phyloP scores from a whole-genome alignment of 2,797 vertebrate genomes.

The Coregonus ussuriensis region DNA sequence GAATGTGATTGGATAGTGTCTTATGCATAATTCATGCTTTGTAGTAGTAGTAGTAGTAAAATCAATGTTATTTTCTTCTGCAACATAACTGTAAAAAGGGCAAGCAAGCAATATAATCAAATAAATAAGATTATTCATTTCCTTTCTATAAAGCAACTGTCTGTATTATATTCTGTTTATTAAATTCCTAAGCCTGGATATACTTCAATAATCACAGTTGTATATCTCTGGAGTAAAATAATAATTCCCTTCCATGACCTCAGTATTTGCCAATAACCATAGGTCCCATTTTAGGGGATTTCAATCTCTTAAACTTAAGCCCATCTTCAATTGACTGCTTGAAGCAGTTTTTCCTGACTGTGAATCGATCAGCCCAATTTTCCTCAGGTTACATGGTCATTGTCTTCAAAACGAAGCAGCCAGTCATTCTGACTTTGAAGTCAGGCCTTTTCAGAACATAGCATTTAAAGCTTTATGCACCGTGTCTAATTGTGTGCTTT shows the following conservation, averaged over 20 bases:
- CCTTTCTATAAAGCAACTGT: neutral
- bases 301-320: neutral
- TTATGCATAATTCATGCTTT: slow-evolving; percentile 36
- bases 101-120: neutral
- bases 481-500: slow-evolving; percentile 32
- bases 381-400: slow-evolving; percentile 18
- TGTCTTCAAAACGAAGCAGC: slow-evolving; percentile 22
- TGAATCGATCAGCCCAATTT: slow-evolving; percentile 16
- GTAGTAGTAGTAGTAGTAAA: slow-evolving; percentile 5
- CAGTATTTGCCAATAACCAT: slow-evolving; percentile 12
- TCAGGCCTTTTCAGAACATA: neutral
- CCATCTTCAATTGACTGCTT: slow-evolving; percentile 5
- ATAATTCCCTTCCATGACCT: neutral
- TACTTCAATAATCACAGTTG: neutral
- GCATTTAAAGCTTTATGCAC: slow-evolving; percentile 28
- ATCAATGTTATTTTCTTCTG: neutral
- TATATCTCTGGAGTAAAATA: neutral
- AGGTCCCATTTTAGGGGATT: neutral
- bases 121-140: slow-evolving; percentile 5
- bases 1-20: slow-evolving; percentile 19
- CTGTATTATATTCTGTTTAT: neutral
- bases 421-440: slow-evolving; percentile 27
- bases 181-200: neutral
- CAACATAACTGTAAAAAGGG: neutral
- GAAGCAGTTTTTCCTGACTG: slow-evolving; percentile 8